phyloP scores from a whole-genome alignment of 2,888 invertebrate genomes.

The Ornithoptera priamus region DNA sequence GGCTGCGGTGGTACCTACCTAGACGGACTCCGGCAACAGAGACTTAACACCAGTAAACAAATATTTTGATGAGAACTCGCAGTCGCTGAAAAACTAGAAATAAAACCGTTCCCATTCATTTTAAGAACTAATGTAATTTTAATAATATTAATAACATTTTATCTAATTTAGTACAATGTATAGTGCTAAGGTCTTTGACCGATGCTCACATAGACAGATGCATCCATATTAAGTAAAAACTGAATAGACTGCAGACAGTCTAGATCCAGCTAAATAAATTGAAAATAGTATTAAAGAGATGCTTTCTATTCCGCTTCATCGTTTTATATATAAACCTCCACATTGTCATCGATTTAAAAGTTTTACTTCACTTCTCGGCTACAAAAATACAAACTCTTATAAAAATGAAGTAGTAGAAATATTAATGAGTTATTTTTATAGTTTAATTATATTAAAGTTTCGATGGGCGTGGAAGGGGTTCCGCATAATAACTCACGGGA shows the following conservation, averaged over 20 bases:
- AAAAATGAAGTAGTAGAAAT: too few species aligned
- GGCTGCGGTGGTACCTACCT: too few species aligned
- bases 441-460: too few species aligned
- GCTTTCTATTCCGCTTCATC: not conserved
- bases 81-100: not conserved
- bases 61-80: too few species aligned
- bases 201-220: constrained; percentile 24
- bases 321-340: not conserved
- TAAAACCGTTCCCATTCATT: not conserved
- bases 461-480: too few species aligned
- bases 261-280: constrained; percentile 7
- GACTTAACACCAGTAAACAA: too few species aligned
- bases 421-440: too few species aligned
- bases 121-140: not conserved
- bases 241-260: constrained; percentile 19
- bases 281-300: not conserved
- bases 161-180: not conserved
- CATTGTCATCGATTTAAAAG: too few species aligned
- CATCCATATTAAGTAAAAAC: constrained; percentile 13
- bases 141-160: not conserved
- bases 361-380: too few species aligned
- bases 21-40: too few species aligned
- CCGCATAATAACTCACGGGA: too few species aligned
- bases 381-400: too few species aligned
- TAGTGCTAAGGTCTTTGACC: constrained; percentile 25